Percentiles rank a stretch among this genome's conserved stretches.
phyloP scores from a whole-genome alignment of 2,797 vertebrate species.

The Lithobates sylvaticus region DNA sequence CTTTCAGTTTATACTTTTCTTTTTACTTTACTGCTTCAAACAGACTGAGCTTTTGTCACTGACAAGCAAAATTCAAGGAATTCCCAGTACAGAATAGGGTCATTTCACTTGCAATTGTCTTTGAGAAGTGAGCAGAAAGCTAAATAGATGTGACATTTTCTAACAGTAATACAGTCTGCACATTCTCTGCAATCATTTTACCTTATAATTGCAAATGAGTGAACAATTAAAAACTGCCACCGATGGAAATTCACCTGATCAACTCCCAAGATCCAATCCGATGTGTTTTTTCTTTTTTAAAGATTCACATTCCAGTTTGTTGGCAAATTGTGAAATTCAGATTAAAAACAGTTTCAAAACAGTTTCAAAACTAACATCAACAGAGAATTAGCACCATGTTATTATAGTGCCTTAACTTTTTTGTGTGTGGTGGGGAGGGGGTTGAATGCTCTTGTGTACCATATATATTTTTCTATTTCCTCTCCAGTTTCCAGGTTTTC shows the following conservation, averaged over 20 bases:
- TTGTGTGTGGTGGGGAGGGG: too few species aligned
- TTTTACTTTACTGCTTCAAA: constrained; percentile 36
- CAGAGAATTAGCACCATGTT: too few species aligned
- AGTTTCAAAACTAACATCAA: too few species aligned
- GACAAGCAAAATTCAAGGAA: constrained; percentile 52
- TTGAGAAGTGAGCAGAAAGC: constrained; percentile 57
- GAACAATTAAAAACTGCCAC: background rate
- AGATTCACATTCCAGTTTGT: background rate
- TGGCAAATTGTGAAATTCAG: too few species aligned
- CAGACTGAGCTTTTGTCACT: constrained; percentile 42
- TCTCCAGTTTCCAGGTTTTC: too few species aligned
- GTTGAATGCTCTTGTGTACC: too few species aligned
- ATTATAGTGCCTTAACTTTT: too few species aligned
- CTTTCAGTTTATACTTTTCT: constrained; percentile 21
- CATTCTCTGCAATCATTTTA: background rate
- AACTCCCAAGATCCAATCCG: background rate
- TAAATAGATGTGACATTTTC: constrained; percentile 57
- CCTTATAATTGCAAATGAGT: background rate
- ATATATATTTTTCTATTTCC: too few species aligned
- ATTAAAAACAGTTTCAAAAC: too few species aligned
- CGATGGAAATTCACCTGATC: background rate
- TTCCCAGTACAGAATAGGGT: constrained; percentile 52
- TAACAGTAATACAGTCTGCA: constrained; percentile 6
- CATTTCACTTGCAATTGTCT: constrained; percentile 60
- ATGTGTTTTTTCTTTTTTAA: background rate